Evolutionary conservation across 2,888 invertebrate genomes (phyloP).

Genomic region (Amiota minor): DNA sequence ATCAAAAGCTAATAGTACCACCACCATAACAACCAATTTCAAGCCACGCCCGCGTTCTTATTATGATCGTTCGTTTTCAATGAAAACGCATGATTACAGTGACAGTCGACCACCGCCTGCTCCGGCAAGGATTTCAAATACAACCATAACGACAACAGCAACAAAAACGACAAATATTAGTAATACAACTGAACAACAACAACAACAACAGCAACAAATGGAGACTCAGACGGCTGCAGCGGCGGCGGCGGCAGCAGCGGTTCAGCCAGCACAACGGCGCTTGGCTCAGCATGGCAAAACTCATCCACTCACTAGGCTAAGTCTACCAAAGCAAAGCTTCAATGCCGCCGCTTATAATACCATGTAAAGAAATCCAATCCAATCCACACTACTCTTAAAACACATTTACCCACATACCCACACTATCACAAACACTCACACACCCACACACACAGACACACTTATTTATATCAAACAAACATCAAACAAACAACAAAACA

Average conservation of each 20-base stretch:
- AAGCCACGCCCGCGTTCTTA: constrained; percentile 71
- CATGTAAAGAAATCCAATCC: constrained; percentile 78
- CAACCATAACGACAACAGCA: constrained; percentile 38
- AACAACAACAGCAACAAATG: constrained; percentile 43
- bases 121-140: constrained; percentile 65
- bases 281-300: constrained; percentile 93
- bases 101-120: constrained; percentile 74
- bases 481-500: constrained; percentile 47
- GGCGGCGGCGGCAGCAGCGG: constrained; percentile 41
- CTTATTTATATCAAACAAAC: constrained; percentile 47
- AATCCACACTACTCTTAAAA: constrained; percentile 40
- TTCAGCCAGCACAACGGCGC: constrained; percentile 77
- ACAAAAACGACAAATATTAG: constrained; percentile 39
- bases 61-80: constrained; percentile 67
- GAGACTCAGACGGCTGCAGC: neutral
- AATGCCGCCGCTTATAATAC: constrained; percentile 90
- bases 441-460: constrained; percentile 34
- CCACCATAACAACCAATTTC: constrained; percentile 45
- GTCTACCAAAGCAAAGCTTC: constrained; percentile 82
- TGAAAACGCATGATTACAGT: constrained; percentile 68
- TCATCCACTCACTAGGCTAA: constrained; percentile 91
- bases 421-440: constrained; percentile 42
- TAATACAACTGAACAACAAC: constrained; percentile 40
- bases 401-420: constrained; percentile 41
- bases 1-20: neutral